phyloP scores from a whole-genome alignment of 2,797 vertebrate species.

The Monodelphis domestica region DNA sequence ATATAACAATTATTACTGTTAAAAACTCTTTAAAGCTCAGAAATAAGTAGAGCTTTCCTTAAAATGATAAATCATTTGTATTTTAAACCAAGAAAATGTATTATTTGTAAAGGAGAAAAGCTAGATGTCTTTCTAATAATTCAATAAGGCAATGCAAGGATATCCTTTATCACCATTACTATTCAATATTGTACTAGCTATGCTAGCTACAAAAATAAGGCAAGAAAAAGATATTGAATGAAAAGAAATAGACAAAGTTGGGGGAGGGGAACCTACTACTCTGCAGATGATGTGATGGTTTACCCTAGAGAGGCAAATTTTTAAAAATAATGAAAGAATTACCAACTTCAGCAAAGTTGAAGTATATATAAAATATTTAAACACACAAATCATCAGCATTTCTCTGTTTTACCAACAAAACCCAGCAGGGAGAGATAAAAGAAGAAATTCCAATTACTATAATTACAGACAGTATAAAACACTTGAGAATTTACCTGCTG shows the following conservation, averaged over 20 bases:
- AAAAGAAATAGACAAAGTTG: not conserved
- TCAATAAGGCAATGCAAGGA: not conserved
- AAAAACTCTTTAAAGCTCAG: too few relatives aligned
- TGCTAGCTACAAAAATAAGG: not conserved
- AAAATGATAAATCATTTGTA: too few relatives aligned
- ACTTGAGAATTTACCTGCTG: not conserved
- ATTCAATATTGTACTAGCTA: not conserved
- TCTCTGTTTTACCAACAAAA: not conserved
- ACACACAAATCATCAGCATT: not conserved
- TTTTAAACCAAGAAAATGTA: not conserved
- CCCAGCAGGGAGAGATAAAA: too few relatives aligned
- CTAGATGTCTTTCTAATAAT: not conserved
- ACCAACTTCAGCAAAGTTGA: too few relatives aligned
- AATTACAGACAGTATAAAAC: not conserved
- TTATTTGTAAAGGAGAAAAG: not conserved
- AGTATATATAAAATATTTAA: not conserved
- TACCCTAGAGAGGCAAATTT: too few relatives aligned
- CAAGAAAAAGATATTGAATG: not conserved
- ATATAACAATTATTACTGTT: too few relatives aligned
- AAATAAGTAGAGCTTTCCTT: too few relatives aligned
- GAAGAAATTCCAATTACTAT: not conserved
- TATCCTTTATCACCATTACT: not conserved
- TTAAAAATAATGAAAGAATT: too few relatives aligned
- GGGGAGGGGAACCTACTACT: not conserved
- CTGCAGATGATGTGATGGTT: not conserved